These are phyloP conservation scores for Suricata suricatta DNA, from an alignment of 2,113 vertebrate genomes.

Conservation along the genomic window DNA sequence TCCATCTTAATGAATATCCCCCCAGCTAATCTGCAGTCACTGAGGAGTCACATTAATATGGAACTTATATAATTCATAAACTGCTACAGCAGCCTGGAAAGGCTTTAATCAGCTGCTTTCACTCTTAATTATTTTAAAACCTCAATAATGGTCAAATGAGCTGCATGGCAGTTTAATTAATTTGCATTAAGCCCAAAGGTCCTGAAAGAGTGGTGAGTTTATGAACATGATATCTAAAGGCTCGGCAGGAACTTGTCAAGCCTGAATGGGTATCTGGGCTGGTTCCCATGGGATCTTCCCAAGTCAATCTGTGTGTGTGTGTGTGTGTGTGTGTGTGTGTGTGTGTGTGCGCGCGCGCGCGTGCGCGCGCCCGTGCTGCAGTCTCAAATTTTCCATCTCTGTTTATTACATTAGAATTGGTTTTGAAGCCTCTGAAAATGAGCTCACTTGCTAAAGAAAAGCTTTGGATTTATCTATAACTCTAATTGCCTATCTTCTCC, in stretches of 20 bases:
- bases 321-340: neutral
- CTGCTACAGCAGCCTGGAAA: conserved; percentile 65
- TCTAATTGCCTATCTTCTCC: neutral
- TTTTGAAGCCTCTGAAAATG: conserved; percentile 54
- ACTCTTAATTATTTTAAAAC: conserved; percentile 81
- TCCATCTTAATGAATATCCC: conserved; percentile 75
- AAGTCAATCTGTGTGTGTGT: neutral
- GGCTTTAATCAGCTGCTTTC: conserved; percentile 74
- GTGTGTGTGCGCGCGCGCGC: neutral
- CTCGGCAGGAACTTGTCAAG: neutral
- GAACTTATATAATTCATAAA: conserved; percentile 79
- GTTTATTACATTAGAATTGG: conserved; percentile 47
- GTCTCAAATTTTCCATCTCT: conserved; percentile 22
- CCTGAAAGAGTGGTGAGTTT: conserved; percentile 59
- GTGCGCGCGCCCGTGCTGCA: neutral
- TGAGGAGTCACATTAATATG: conserved; percentile 62
- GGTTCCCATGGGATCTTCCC: neutral
- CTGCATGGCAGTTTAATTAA: conserved; percentile 66
- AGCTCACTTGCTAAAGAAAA: conserved; percentile 33
- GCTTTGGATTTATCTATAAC: conserved; percentile 19
- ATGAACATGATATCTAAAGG: conserved; percentile 21
- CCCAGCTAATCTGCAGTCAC: conserved; percentile 72
- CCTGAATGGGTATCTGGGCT: conserved; percentile 35
- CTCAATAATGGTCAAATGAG: conserved; percentile 72
- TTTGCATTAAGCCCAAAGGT: conserved; percentile 71